phyloP scores from a whole-genome alignment of 2,888 invertebrate species.

The Cerastis rubricosa region DNA sequence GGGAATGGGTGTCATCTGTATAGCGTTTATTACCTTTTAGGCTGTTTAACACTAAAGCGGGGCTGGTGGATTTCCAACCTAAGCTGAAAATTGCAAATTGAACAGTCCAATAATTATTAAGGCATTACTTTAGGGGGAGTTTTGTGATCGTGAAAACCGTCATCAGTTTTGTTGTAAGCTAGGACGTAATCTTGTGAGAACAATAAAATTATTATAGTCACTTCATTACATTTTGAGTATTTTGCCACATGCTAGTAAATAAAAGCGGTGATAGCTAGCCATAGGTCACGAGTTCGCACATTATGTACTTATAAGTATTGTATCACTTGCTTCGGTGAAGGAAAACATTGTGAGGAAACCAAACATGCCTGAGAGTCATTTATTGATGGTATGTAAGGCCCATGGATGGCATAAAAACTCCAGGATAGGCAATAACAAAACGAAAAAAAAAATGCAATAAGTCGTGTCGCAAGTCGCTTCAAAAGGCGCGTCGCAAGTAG shows the following conservation, averaged over 20 bases:
- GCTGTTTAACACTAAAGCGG: background rate
- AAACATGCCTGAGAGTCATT: too few species aligned
- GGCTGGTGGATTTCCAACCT: background rate
- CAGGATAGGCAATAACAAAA: too few species aligned
- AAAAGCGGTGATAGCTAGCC: too few species aligned
- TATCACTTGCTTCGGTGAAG: too few species aligned
- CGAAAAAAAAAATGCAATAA: too few species aligned
- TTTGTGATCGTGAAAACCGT: background rate
- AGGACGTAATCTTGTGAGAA: background rate
- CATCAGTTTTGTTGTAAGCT: background rate
- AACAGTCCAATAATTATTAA: background rate
- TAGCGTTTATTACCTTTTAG: background rate
- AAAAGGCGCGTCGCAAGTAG: background rate
- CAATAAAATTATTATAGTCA: constrained; percentile 6
- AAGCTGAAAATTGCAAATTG: background rate
- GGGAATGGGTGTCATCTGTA: constrained; percentile 3
- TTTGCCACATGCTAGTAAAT: background rate
- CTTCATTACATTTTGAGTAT: background rate
- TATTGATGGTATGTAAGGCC: too few species aligned
- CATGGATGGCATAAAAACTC: too few species aligned
- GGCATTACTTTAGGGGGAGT: background rate
- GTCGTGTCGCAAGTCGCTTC: too few species aligned
- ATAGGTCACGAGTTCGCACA: too few species aligned
- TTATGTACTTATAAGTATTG: too few species aligned
- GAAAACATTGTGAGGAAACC: too few species aligned